Base-by-base conservation (phyloP, 2,113 vertebrate species). In the Alaudala cheleensis region DNA sequence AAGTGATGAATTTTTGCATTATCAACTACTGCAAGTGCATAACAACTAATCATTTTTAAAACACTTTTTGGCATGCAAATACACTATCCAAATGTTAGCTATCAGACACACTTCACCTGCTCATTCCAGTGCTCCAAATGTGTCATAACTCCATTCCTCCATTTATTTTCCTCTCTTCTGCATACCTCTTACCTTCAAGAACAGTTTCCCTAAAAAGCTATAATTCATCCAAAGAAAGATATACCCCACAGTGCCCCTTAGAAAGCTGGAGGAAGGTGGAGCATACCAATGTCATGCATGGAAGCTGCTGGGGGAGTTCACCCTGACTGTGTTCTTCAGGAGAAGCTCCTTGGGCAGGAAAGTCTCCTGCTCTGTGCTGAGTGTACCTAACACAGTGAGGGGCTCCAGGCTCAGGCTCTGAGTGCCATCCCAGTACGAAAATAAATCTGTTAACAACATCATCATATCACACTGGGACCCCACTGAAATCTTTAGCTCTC, bases 211-310 rank as follows among this genome's bases (percentile, higher is more conserved):
- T 65, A 31, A 11, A 81, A 71, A 72, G 12, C 12, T 21, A 3
- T 16, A 73, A 57, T 51, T 72, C 85, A 73, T 80, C 8, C 14
- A 76, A 67, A 9, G 33, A 42, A 61, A 90, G 5, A 19, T 57
- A 33, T 13, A 11, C 25, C 22, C 12, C 12, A 26, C 77, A 42
- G 61, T 28, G 12, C 3, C 58, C 20, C 26, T 67, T 23, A 49
- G 62, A 79, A 80, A 65, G 28, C 28, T 57, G 23, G 5, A 15
- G 34, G 29, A 83, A 65, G 6, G 17, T 47, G 31, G 15, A 58
- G 4, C 28, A 56, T 10, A 18, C 15, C 29, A 9, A 8, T 24
- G 58, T 19, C 28, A 24, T 6, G 12, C 2, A 2, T 0, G 3
- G 28, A 64, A 51, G 37, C 9, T 67, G 50, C 1, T 51, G 60